Evolutionary conservation across 2,113 vertebrate species (phyloP).

Genomic region (Odontesthes bonariensis): DNA sequence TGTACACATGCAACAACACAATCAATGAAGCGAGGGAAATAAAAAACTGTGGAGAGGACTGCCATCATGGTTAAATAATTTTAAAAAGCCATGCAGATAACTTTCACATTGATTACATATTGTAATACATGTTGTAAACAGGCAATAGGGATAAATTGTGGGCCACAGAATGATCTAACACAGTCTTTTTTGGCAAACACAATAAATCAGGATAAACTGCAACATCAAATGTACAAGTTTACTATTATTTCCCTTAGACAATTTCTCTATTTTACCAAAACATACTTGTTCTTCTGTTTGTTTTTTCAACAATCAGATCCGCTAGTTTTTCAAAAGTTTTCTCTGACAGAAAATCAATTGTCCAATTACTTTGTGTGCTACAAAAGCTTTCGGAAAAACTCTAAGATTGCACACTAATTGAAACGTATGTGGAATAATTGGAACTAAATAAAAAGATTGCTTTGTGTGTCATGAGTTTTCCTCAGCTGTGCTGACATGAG

Average conservation of each 20-base stretch:
- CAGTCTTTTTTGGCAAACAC: not conserved
- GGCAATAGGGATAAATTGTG: no score
- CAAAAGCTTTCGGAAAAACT: not conserved
- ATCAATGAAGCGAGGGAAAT: not conserved
- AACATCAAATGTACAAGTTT: no score
- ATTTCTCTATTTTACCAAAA: no score
- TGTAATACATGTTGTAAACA: not conserved
- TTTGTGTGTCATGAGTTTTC: not conserved
- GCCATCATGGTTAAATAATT: not conserved
- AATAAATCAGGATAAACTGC: no score
- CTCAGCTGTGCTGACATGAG: not conserved
- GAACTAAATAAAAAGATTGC: not conserved
- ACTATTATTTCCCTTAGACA: no score
- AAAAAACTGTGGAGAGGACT: not conserved
- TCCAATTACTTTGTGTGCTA: not conserved
- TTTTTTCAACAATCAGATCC: not conserved
- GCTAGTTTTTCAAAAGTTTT: not conserved
- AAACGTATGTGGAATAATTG: not conserved
- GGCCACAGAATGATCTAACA: not conserved
- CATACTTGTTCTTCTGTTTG: no score
- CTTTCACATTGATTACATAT: not conserved
- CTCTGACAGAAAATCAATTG: conserved; percentile 7
- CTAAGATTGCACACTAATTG: not conserved
- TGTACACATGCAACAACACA: not conserved
- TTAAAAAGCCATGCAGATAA: not conserved